Evolutionary conservation across 1,140 invertebrate species (phyloP).

Genomic region (Drosophila miranda): DNA sequence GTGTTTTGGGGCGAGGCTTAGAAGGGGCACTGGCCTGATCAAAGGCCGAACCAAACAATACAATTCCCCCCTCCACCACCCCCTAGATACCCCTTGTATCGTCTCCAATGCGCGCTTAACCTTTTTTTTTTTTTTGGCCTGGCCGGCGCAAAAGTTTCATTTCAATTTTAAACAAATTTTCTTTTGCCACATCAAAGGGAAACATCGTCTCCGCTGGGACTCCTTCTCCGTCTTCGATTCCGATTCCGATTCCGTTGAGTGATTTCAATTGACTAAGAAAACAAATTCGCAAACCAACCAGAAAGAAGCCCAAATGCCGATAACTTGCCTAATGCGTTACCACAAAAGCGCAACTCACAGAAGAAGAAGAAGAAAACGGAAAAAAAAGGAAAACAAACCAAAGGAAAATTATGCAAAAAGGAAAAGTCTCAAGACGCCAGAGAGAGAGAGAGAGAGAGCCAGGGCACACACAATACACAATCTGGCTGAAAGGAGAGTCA

Average conservation of each 20-base stretch:
- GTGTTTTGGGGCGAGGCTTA: background rate
- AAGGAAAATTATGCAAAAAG: conserved; percentile 51
- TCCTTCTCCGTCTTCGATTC: background rate
- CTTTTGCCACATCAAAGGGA: conserved; percentile 72
- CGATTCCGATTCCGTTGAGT: conserved; percentile 55
- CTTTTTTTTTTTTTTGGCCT: conserved; percentile 58
- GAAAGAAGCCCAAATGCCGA: conserved; percentile 5
- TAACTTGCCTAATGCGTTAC: conserved; percentile 62
- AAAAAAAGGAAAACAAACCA: conserved; percentile 27
- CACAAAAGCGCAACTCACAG: conserved; percentile 71
- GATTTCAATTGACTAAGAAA: conserved; percentile 81
- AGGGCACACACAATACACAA: conserved; percentile 16
- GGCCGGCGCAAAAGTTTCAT: conserved; percentile 60
- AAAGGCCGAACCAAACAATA: conserved; percentile 32
- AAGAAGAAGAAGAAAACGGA: conserved; percentile 26
- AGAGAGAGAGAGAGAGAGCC: no score
- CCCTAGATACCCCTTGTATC: background rate
- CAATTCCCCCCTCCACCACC: conserved; percentile 15
- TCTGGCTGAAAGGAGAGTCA: conserved; percentile 22
- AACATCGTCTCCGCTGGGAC: conserved; percentile 24
- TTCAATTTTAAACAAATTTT: conserved; percentile 64
- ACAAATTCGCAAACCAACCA: conserved; percentile 57
- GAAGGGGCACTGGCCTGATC: conserved; percentile 19
- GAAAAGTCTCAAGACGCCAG: conserved; percentile 63
- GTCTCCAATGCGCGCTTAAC: conserved; percentile 46